phyloP scores from a whole-genome alignment of 2,888 invertebrate species.

The Spodoptera picta region DNA sequence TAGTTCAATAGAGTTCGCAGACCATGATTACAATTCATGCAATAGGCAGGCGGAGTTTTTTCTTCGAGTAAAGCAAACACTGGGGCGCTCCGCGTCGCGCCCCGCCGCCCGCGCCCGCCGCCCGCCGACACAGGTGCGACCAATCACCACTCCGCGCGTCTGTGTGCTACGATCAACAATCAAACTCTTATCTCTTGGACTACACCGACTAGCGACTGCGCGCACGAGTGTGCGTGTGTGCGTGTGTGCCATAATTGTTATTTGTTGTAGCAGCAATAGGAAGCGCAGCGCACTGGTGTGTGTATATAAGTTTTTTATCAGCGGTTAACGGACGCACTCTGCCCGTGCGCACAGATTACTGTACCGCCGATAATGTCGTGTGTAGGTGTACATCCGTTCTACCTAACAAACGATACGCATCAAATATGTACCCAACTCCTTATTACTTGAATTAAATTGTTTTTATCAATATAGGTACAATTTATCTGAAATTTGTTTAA shows the following conservation, averaged over 20 bases:
- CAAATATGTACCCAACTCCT: constrained; percentile 33
- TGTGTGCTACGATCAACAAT: constrained; percentile 68
- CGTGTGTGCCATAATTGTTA: constrained; percentile 75
- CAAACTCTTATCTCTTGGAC: constrained; percentile 67
- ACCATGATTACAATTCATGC: constrained; percentile 61
- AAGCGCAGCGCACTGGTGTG: constrained; percentile 68
- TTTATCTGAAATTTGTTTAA: not conserved
- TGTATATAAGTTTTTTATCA: constrained; percentile 75
- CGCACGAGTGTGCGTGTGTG: constrained; percentile 64
- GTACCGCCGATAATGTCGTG: constrained; percentile 61
- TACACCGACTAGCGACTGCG: constrained; percentile 37
- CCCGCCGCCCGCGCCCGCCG: constrained; percentile 48
- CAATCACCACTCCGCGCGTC: constrained; percentile 70
- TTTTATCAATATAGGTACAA: not conserved
- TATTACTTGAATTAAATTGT: constrained; percentile 1
- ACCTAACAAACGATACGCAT: constrained; percentile 62
- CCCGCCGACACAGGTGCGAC: constrained; percentile 75
- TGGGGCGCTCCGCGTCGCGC: constrained; percentile 43
- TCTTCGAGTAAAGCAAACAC: constrained; percentile 58
- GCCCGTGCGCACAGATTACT: constrained; percentile 75
- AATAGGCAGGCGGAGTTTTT: constrained; percentile 72
- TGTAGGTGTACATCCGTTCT: constrained; percentile 82
- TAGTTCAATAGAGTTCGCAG: constrained; percentile 60
- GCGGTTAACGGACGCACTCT: constrained; percentile 80
- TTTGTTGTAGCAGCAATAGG: constrained; percentile 74